Base-by-base conservation (phyloP, 30 jellyfish, hydroid and myxozoan species). In the Pelagia noctiluca region DNA sequence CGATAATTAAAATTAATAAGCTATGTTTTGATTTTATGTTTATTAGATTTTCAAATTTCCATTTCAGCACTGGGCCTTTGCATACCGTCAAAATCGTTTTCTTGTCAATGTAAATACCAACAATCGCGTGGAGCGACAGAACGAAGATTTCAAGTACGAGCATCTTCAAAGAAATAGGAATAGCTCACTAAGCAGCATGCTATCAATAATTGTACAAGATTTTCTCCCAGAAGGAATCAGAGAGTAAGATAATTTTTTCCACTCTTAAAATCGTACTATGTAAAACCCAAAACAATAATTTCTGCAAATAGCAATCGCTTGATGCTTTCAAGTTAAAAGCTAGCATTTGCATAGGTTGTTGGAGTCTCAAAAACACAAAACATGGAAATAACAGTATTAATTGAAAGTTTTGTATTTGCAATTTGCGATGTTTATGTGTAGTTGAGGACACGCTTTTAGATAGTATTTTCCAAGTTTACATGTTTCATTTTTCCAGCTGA, bases 41-140 rank as follows among this genome's bases (percentile, higher is more conserved):
- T n/a, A n/a, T n/a, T n/a, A n/a, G n/a, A n/a, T n/a, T n/a, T n/a
- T n/a, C n/a, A n/a, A n/a, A n/a, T n/a, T n/a, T n/a, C n/a, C n/a
- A n/a, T n/a, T n/a, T n/a, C n/a, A 68, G 80, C 80, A 63, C 16
- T 68, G 80, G 80, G 80, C 63, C 63, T 68, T 31, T 32, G 30
- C 32, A 31, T 68, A n/a, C 32, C 60, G 80, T 28, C 30, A 68
- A 36, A 63, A 68, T 19, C 80, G 30, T 68, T 36, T 68, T 21
- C 80, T 36, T 16, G 63, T 68, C 35, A 63, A 37, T 28, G 80
- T 68, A 34, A 68, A 68, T 37, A 68, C 80, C 8, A 68, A 33
- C 35, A 68, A 68, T 36, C 63, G 80, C 74, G 80, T 68, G 13
- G 80, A 68, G 35, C 60, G 80, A n/a, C 60, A 68, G 31, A 68